A percentile compares a stretch with the other conserved stretches of the same genome.
Conservation (phyloP, 2,888 invertebrate species). For the Eupithecia exiguata region DNA sequence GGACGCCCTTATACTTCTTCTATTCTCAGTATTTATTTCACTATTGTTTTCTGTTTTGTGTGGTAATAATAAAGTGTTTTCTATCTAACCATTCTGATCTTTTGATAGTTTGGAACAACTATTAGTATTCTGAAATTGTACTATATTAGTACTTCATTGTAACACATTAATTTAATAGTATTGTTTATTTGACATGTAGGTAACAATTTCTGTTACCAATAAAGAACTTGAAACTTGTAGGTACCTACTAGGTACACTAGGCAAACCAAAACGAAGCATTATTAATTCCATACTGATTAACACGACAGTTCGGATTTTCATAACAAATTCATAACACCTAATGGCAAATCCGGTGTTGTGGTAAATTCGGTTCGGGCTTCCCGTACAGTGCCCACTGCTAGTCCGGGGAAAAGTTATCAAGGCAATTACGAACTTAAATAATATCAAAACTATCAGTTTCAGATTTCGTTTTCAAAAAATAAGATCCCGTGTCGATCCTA, state of each 20-base stretch:
- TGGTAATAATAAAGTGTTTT: too few relatives aligned
- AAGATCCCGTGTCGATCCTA: neutral
- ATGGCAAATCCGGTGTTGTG: conserved; percentile 46
- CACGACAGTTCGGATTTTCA: conserved; percentile 25
- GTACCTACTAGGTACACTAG: neutral
- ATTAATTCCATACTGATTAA: conserved; percentile 10
- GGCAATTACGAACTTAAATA: neutral
- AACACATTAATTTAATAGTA: too few relatives aligned
- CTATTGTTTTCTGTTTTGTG: too few relatives aligned
- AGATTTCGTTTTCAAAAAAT: neutral
- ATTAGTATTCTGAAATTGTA: too few relatives aligned
- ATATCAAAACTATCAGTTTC: neutral
- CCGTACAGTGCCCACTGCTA: neutral
- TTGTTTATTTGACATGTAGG: too few relatives aligned
- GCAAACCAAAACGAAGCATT: neutral
- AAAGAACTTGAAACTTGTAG: too few relatives aligned
- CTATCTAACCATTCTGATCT: too few relatives aligned
- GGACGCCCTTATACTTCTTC: too few relatives aligned
- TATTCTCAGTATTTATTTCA: too few relatives aligned
- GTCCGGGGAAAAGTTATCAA: neutral
- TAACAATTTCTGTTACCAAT: too few relatives aligned
- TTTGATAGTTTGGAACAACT: too few relatives aligned
- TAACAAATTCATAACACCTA: conserved; percentile 53
- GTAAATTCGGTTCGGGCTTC: neutral
- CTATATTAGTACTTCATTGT: too few relatives aligned